Base-by-base conservation (phyloP, 2,888 invertebrate species). In the Chalcosyrphus nemorum region DNA sequence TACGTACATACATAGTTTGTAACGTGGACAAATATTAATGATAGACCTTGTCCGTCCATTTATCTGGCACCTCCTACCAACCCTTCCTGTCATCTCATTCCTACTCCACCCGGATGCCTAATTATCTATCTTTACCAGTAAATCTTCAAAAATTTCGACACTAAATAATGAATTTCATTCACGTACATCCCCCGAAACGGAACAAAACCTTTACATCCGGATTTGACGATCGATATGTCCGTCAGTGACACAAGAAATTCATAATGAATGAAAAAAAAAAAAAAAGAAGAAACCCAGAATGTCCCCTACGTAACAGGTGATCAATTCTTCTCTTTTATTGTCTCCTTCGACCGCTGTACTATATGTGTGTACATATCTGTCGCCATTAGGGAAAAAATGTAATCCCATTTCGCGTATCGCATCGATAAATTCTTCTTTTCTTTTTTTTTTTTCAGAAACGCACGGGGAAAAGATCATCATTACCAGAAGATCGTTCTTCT, bases 141-240 rank as follows among this genome's bases (percentile, higher is more conserved):
- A 61, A 72, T 72, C 63, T 45, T 29, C 27, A 41, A 54, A 19
- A 15, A 13, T n/a, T 35, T 9, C 3, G 41, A 13, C 24, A 7
- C 11, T 11, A 0, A 19, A 54, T 56, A 56, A 45, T 50, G 7
- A 66, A 76, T 76, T 76, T 50, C 50, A 43, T 59, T 76, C 82
- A 74, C 78, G 68, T 81, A 70, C 24, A 59, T 21, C 17, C 17
- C 0, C 17, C 43, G 24, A 71, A 76, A 72, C 66, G 72, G 72
- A 82, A 82, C 54, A 61, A 77, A 77, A 71, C 50, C 21, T 57
- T 65, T 54, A 82, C 78, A 82, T 82, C 82, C 82, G 82, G 82
- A 78, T 82, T n/a, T 68, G 54, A 61, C 50, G 11, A 32, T 47
- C 65, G 15, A 57, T 56, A 66, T 72, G 52, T 65, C 66, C 66